Evolutionary conservation across 2,113 vertebrate species (phyloP), one percentile per base, ranked within the genome.

Genomic region (Corythaeola cristata): DNA sequence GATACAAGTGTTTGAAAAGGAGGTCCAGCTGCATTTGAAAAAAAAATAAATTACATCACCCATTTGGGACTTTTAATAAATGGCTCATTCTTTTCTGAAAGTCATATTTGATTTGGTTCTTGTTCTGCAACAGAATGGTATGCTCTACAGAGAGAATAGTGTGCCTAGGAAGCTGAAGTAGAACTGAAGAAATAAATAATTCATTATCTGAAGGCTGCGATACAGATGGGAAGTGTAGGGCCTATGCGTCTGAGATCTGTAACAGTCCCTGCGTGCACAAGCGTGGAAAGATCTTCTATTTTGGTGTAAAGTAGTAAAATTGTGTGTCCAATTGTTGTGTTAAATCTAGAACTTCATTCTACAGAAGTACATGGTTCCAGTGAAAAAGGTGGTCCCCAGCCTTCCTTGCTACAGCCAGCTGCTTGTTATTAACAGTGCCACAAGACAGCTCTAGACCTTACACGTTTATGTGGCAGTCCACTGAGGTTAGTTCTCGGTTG

Each of bases 181-280:
- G 37, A 68, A 81, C 41, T 93, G 52, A 81, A 90, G 90, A 92
- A 94, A 89, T 82, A 86, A 96, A 80, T 64, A 92, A 69, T 67
- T 58, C 9, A 22, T 26, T 96, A 59, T 82, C 35, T 75, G 72
- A 94, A 87, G 93, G 62, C 80, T 71, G 45, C 47, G 58, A 86
- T 94, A 58, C 26, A 75, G 52, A 28, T 28, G 39, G 26, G 30
- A 92, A 37, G 28, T 22, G 62, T 69, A 71, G 44, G 75, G 19
- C 32, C 58, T 68, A 0, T 45, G n/a, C 32, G 41, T 50, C 28
- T 45, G 50, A 33, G 62, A 50, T 75, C 12, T 21, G 12, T 68
- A 45, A 47, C 14, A 35, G 28, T 9, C 14, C 32, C 15, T 20
- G 5, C 24, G 21, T 76, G 41, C 44, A 50, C 0, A 4, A 58